Conservation (phyloP, 2,797 vertebrate genomes). For the Pitangus sulphuratus region DNA sequence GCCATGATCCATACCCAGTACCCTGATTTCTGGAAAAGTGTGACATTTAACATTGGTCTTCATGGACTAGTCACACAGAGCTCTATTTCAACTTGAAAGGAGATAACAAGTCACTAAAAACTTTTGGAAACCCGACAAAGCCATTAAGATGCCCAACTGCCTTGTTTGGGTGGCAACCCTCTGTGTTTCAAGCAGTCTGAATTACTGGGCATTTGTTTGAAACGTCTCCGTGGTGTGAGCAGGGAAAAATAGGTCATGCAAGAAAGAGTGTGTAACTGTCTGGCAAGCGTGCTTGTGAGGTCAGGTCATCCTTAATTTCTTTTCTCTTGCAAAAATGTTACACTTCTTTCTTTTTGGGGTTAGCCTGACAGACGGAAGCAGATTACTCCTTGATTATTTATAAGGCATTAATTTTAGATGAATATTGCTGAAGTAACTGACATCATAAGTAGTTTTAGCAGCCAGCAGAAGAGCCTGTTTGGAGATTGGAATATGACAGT, state of each 20-base stretch:
- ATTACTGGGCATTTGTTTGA: conserved; percentile 23
- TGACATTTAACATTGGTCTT: neutral
- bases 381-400: conserved; percentile 72
- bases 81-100: neutral
- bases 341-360: conserved; percentile 55
- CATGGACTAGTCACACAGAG: neutral
- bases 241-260: conserved; percentile 55
- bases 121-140: neutral
- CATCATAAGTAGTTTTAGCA: conserved; percentile 62
- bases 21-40: fast-evolving
- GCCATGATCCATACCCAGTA: neutral
- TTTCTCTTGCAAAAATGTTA: conserved; percentile 52
- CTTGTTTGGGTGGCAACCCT: conserved; percentile 20
- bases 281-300: conserved; percentile 41
- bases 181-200: neutral
- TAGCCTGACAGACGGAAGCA: conserved; percentile 69
- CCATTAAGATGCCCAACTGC: neutral
- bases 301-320: conserved; percentile 60
- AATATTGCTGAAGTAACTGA: conserved; percentile 66
- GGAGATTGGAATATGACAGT: conserved; percentile 23
- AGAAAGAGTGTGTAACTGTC: conserved; percentile 8
- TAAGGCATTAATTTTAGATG: conserved; percentile 75
- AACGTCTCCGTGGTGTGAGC: neutral
- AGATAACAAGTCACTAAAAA: neutral
- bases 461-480: conserved; percentile 47